Base-by-base conservation (phyloP, 2,888 invertebrate species). In the Eurytoma adleriae region DNA sequence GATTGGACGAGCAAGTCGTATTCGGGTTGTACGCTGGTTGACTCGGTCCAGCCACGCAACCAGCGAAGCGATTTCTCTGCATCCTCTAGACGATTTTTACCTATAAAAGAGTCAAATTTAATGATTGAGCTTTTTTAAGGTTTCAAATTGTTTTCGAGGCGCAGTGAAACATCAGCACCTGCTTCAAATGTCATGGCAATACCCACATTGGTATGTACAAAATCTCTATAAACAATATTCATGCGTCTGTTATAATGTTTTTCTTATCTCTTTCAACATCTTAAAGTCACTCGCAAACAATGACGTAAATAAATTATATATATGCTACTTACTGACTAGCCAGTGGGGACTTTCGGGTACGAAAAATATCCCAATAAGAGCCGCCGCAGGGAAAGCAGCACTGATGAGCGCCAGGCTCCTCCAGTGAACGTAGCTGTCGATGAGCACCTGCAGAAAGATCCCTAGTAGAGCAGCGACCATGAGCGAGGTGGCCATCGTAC, bases 301-400 rank as follows among this genome's bases (percentile, higher is more conserved):
- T 30, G 30, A 30, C 4, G 4, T 30, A 30, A 30, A 2, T 3
- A 30, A 30, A 40, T n/a, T n/a, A 40, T 40, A 40, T 4, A 40
- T 40, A 40, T 40, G 13, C 1, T 20, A 59, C 59, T 20, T 59
- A 59, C 59, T 59, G 20, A 24, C 20, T 13, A 59, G 59, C 59
- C 59, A 59, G 20, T 59, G 24, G 3, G 59, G 59, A 59, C 59
- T 59, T 59, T 59, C 59, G 13, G 59, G 59, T 4, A 59, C 24
- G n/a, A 59, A 59, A 59, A 59, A 13, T 12, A 20, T 20, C 2
- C 3, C 59, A 12, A 20, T 24, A 59, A 59, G 24, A 24, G 20
- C 59, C 24, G 24, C 24, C 13, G 24, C 0, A 3, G 59, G 13
- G 14, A 20, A 61, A 10, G 13, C 20, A 24, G 1, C 3, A 14